Percentiles rank a stretch among this genome's conserved stretches.
Evolutionary conservation across 2,888 invertebrate genomes (phyloP).

Genomic region (Agelastica alni): DNA sequence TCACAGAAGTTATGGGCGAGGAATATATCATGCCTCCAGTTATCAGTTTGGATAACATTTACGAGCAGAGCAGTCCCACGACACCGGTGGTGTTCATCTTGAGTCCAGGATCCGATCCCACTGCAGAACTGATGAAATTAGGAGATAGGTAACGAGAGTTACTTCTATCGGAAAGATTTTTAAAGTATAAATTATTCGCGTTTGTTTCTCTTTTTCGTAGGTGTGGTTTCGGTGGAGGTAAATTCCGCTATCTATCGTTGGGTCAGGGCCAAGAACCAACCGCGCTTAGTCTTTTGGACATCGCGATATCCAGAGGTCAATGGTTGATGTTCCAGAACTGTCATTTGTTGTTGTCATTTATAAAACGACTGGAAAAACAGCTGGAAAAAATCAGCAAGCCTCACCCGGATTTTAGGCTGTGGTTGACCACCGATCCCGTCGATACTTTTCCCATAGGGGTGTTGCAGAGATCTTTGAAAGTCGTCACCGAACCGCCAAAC

Average conservation of each 20-base stretch:
- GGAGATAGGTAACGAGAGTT: conserved; percentile 61
- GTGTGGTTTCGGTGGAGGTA: conserved; percentile 70
- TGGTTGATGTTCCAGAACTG: conserved; percentile 95
- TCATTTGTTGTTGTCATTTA: conserved; percentile 80
- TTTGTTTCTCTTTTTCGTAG: conserved; percentile 43
- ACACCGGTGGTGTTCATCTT: conserved; percentile 92
- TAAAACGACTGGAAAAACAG: conserved; percentile 80
- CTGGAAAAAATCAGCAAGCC: conserved; percentile 79
- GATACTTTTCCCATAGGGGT: conserved; percentile 88
- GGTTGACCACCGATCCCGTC: conserved; percentile 91
- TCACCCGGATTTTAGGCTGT: conserved; percentile 88
- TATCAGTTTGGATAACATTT: conserved; percentile 81
- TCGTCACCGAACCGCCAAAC: conserved; percentile 92
- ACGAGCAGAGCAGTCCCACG: conserved; percentile 78
- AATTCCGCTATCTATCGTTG: conserved; percentile 85
- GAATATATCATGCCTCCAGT: conserved; percentile 88
- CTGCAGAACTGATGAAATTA: conserved; percentile 81
- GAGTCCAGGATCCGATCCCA: conserved; percentile 93
- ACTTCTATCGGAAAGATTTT: not conserved
- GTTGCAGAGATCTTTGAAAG: conserved; percentile 64
- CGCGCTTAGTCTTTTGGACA: conserved; percentile 71
- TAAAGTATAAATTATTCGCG: not conserved
- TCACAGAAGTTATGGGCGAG: conserved; percentile 82
- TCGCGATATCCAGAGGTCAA: conserved; percentile 74
- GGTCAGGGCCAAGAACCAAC: conserved; percentile 94